A percentile compares a stretch with the other conserved stretches of the same genome.
phyloP scores from a whole-genome alignment of 2,888 invertebrate species.

The Hoplodrina ambigua region DNA sequence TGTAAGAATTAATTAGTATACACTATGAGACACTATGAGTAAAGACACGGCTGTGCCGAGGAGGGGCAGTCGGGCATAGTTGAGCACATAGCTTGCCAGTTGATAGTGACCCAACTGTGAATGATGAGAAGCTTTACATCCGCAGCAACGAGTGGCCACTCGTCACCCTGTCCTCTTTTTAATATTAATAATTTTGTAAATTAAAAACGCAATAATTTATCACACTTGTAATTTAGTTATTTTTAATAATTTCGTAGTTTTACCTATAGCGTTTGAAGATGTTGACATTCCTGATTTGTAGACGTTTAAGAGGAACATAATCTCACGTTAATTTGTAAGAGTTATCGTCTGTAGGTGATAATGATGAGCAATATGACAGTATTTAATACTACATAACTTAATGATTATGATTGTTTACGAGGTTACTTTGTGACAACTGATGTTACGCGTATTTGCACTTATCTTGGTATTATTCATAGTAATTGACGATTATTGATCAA shows the following conservation, averaged over 20 bases:
- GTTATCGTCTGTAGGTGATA: constrained; percentile 74
- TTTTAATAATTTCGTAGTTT: constrained; percentile 55
- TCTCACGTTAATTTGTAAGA: constrained; percentile 59
- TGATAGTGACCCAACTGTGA: constrained; percentile 17
- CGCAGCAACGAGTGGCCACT: constrained; percentile 29
- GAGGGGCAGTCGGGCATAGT: constrained; percentile 35
- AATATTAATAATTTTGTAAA: constrained; percentile 25
- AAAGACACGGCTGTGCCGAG: constrained; percentile 31
- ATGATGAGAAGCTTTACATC: constrained; percentile 41
- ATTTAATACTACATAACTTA: constrained; percentile 70
- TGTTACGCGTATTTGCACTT: constrained; percentile 70
- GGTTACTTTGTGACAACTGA: constrained; percentile 53
- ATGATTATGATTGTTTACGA: constrained; percentile 62
- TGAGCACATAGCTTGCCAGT: constrained; percentile 59
- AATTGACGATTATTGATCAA: constrained; percentile 70
- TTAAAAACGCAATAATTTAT: constrained; percentile 53
- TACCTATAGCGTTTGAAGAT: constrained; percentile 42
- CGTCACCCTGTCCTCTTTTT: constrained; percentile 42
- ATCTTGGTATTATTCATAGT: constrained; percentile 67
- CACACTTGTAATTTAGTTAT: constrained; percentile 44
- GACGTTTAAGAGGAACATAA: constrained; percentile 50
- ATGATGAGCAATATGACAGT: constrained; percentile 82
- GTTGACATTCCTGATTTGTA: constrained; percentile 61
- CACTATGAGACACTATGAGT: constrained; percentile 42
- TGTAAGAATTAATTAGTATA: constrained; percentile 52